Evolutionary conservation across 2,888 invertebrate species (phyloP), one percentile per base, ranked within the genome.

Genomic region (Diaphora mendica): DNA sequence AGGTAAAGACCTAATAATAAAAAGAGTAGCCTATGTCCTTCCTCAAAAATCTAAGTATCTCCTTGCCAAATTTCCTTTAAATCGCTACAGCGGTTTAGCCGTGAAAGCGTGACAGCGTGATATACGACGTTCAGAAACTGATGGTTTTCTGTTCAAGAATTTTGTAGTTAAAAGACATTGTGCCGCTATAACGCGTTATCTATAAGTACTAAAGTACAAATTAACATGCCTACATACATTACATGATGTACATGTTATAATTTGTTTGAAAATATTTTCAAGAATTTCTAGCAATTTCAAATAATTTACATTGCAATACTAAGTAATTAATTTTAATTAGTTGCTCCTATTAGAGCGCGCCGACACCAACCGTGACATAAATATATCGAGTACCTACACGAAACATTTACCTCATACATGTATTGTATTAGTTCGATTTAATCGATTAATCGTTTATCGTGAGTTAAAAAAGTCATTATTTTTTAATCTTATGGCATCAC

Each of bases 381-480:
- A 55, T 55, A 23, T 55, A 55, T 55, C 51, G 9, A 55, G 51
- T 55, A 55, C 39, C 3, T 4, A 39, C n/a, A 55, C 9, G 0
- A 55, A n/a, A 51, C 4, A 48, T 23, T 55, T 55, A n/a, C 11
- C 51, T n/a, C n/a, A 55, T 55, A 23, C 51, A 55, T 9, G 51
- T 55, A 55, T 59, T 59, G 26, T 3, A 39, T 39, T 39, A 39
- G 39, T 59, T 13, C 15, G 4, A 26, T 59, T 59, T 3, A 59
- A 59, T 59, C 26, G n/a, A 26, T 59, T 59, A 59, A 59, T 59
- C 59, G 59, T 59, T 59, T 26, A 59, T 59, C 59, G 59, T 59
- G 26, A 59, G 15, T 59, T 5, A 26, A n/a, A 59, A 59, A 26
- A 11, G 1, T 59, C 59, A 3, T 59, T 59, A 26, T 59, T 26